Percentiles rank a stretch among this genome's conserved stretches.
Evolutionary conservation across 2,797 vertebrate genomes (phyloP).

Genomic region (Falco berigora): DNA sequence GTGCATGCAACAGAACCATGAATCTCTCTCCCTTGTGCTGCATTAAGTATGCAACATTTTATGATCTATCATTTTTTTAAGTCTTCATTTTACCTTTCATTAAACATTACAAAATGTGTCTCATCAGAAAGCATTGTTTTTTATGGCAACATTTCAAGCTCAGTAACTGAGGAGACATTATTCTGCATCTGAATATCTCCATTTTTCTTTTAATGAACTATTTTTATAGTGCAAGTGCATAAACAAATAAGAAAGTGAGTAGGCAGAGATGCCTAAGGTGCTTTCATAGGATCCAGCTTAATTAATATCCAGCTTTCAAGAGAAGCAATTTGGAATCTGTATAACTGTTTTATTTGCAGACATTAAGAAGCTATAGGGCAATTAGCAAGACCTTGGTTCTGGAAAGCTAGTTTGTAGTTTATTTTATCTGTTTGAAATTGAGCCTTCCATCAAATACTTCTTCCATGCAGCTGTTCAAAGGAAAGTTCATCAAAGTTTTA

Average conservation of each 20-base stretch:
- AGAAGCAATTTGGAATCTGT: neutral
- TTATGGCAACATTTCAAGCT: slow-evolving; percentile 44
- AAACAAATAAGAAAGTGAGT: slow-evolving; percentile 44
- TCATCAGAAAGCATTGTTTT: slow-evolving; percentile 32
- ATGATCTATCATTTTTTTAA: neutral
- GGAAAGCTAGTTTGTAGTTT: neutral
- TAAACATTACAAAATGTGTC: slow-evolving; percentile 25
- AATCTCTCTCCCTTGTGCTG: neutral
- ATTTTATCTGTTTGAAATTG: neutral
- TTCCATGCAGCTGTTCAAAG: neutral
- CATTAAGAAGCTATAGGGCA: neutral
- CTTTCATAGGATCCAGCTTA: slow-evolving; percentile 32
- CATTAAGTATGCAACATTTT: neutral
- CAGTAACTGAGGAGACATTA: neutral
- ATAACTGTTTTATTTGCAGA: neutral
- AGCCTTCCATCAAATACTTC: neutral
- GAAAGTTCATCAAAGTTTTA: neutral
- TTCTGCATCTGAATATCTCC: neutral
- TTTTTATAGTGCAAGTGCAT: slow-evolving; percentile 16
- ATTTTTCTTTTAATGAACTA: slow-evolving; percentile 37
- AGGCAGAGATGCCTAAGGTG: neutral
- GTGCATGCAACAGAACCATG: neutral
- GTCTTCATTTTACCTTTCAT: slow-evolving; percentile 51
- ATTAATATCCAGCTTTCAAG: slow-evolving; percentile 29
- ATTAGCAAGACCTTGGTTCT: slow-evolving; percentile 10